Base-by-base conservation (phyloP, 2,888 invertebrate genomes). In the Diachrysia chrysitis region DNA sequence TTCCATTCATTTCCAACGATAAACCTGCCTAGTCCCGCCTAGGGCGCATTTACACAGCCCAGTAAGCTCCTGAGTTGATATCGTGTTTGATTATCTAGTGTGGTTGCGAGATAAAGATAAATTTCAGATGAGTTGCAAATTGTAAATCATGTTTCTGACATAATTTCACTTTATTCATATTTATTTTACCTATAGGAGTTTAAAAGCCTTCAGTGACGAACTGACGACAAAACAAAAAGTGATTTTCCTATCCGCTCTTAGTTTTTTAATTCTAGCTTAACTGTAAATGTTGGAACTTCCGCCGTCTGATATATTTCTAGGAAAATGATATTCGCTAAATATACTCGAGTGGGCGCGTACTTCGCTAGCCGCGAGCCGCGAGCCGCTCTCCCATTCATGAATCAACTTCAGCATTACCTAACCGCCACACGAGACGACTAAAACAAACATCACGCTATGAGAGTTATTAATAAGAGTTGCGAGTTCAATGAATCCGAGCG, bases 341-440 rank as follows among this genome's bases (percentile, higher is more conserved):
- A 92, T 93, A 93, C 83, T 85, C 89, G 86, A 81, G 87, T 87
- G 86, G 85, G 83, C 84, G 87, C 83, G 86, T 85, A 86, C 88
- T 87, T 85, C 86, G 83, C 84, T 85, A 86, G 85, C 87, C 86
- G 82, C 85, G 86, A 81, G 74, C 81, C 85, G 79, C 85, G 84
- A 89, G 87, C 89, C 89, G 86, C 89, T 90, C 92, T 89, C 89
- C 89, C 95, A 95, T 95, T 95, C 95, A 95, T 95, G 95, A 95
- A 95, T 94, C 95, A 95, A 94, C 92, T 92, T 91, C 92, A 91
- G 83, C 93, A 88, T 95, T 95, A 94, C 93, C 93, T 94, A 92
- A 94, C 94, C 87, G 85, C 82, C 85, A 86, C 83, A 81, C 88
- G 88, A 86, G 86, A 88, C 89, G 90, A 92, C 87, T 89, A 93